Conservation (phyloP, 2,888 invertebrate genomes). For the Linnaemya tessellans region DNA sequence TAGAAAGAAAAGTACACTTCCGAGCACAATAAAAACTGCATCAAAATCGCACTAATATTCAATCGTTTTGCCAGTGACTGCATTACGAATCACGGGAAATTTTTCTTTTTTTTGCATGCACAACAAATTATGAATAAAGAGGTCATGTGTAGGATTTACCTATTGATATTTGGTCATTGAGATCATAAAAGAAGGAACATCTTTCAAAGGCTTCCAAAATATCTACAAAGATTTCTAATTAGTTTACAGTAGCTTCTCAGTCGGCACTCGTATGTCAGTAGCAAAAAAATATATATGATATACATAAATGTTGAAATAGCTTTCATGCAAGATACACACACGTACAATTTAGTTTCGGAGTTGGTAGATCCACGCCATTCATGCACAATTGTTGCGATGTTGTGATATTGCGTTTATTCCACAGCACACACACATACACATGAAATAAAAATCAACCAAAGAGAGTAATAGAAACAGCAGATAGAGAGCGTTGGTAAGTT, state of each 20-base stretch:
- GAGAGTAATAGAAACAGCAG: background rate
- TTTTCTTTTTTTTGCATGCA: no score
- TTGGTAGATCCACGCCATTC: conserved; percentile 54
- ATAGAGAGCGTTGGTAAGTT: conserved; percentile 38
- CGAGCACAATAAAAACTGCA: no score
- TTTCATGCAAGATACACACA: conserved; percentile 64
- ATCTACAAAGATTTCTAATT: background rate
- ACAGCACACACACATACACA: conserved; percentile 32
- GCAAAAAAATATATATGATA: background rate
- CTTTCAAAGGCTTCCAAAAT: no score
- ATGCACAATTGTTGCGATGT: conserved; percentile 58
- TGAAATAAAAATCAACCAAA: background rate
- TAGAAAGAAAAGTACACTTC: no score
- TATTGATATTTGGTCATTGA: no score
- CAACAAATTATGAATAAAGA: no score
- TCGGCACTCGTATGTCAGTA: conserved; percentile 12
- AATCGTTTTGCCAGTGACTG: no score
- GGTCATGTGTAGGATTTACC: no score
- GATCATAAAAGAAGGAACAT: no score
- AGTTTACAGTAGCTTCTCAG: background rate
- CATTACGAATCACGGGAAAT: no score
- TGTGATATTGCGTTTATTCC: conserved; percentile 60
- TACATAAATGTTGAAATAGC: conserved; percentile 65
- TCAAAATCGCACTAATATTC: no score
- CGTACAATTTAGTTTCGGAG: conserved; percentile 46